These are phyloP conservation scores for Bos taurus DNA, from an alignment of 2,113 vertebrate species.

Conservation along the genomic window DNA sequence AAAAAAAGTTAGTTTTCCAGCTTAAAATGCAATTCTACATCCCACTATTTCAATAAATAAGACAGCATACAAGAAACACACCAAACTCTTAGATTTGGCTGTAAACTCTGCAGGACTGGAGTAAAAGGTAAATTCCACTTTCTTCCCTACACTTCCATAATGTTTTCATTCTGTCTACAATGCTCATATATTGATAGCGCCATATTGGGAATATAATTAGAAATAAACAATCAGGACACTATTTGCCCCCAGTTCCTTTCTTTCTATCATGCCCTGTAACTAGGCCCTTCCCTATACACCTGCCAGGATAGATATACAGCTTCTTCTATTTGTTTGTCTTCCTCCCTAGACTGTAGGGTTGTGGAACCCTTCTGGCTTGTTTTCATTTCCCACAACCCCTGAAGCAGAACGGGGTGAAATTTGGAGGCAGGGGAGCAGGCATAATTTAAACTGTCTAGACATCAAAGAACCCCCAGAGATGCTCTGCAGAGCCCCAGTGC, in stretches of 20 bases:
- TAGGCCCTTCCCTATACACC: not conserved
- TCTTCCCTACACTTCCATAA: not conserved
- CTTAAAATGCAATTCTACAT: not conserved
- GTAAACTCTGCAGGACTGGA: not conserved
- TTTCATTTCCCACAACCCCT: slow-evolving; percentile 61
- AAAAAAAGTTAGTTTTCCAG: slow-evolving; percentile 67
- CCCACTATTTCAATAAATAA: not conserved
- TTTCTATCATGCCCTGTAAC: not conserved
- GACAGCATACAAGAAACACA: not conserved
- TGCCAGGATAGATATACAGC: slow-evolving; percentile 22
- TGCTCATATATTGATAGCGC: not conserved
- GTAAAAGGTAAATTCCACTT: not conserved
- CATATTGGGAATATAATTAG: not conserved
- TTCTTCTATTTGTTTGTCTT: slow-evolving; percentile 27
- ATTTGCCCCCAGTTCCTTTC: not conserved
- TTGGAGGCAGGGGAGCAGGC: slow-evolving; percentile 59
- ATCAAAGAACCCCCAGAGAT: slow-evolving; percentile 72
- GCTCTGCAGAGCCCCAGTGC: slow-evolving; percentile 35
- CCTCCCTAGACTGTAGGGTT: not conserved
- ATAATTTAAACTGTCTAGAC: slow-evolving; percentile 74
- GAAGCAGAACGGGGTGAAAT: slow-evolving; percentile 66
- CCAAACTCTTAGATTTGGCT: not conserved
- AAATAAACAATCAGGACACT: not conserved
- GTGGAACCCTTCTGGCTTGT: slow-evolving; percentile 57
- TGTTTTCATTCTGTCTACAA: not conserved